Evolutionary conservation across 2,888 invertebrate species (phyloP), one percentile per base, ranked within the genome.

Genomic region (Penaeus monodon): DNA sequence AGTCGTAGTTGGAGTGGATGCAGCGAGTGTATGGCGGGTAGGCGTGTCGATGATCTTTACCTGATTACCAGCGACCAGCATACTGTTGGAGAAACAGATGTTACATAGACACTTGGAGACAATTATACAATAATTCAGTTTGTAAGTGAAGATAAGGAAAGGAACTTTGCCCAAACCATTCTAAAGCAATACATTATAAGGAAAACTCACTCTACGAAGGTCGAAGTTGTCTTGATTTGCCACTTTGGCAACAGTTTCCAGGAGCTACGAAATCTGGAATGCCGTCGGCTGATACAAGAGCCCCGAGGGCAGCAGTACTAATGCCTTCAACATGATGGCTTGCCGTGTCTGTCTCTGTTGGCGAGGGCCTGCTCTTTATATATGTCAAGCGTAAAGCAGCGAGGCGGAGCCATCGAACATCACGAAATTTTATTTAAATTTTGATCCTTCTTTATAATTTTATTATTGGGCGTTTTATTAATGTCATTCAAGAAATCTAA

Each of bases 21-120:
- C 70, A 70, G 29, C 70, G 70, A 29, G 27, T 70, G 70, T 70
- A 70, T 29, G 70, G 70, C 22, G n/a, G 70, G 29, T 70, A 70
- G n/a, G 29, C n/a, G 22, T 24, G 27, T 70, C 70, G 17, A 70
- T 29, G 27, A 70, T 70, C 27, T 70, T 8, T 12, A 22, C 14
- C 22, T 29, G 27, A 22, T 70, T 70, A 70, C 70, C 70, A 70
- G 14, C 70, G 70, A 27, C 70, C 70, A 33, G 70, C 20, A 70
- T 70, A 70, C 70, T 70, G 70, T 70, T 44, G 57, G 57, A 17
- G 57, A 57, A 57, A 17, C 44, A 29, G 17, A 76, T 14, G 20
- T 1, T 27, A 76, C 14, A 17, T 29, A 29, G 44, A 38, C 20
- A 20, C 12, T 14, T 29, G 14, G 1, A 44, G 10, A 44, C 44